Conservation (phyloP, 1,140 invertebrate genomes). For the Dreissena rostriformis region DNA sequence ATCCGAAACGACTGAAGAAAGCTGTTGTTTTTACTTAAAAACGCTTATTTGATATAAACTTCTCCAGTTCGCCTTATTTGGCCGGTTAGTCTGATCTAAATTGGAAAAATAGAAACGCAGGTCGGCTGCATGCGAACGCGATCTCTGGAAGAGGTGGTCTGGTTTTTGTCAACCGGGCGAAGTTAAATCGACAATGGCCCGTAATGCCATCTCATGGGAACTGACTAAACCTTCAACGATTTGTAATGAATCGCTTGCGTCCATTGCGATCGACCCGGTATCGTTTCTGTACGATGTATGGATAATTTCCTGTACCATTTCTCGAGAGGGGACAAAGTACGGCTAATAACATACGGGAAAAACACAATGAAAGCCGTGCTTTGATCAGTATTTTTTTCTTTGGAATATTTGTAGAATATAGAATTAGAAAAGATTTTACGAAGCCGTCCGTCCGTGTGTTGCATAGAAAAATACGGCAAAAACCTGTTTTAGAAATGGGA, state of each 20-base stretch:
- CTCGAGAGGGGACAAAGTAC: too few relatives aligned
- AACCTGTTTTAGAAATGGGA: too few relatives aligned
- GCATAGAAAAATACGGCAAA: too few relatives aligned
- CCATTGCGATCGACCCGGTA: conserved; percentile 42
- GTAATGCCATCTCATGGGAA: conserved; percentile 44
- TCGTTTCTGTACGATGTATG: too few relatives aligned
- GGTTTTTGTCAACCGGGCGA: conserved; percentile 60
- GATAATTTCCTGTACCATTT: too few relatives aligned
- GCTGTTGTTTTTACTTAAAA: conserved; percentile 64
- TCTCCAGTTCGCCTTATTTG: conserved; percentile 64
- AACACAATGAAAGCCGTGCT: too few relatives aligned
- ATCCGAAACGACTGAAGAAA: conserved; percentile 4
- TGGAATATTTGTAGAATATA: too few relatives aligned
- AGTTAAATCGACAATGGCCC: conserved; percentile 51
- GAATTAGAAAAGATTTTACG: too few relatives aligned
- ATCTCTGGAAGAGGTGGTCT: conserved; percentile 57
- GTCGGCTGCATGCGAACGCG: conserved; percentile 66
- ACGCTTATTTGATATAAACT: conserved; percentile 68
- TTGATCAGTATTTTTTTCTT: too few relatives aligned
- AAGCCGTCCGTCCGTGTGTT: too few relatives aligned
- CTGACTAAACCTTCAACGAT: conserved; percentile 51
- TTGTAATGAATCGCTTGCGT: conserved; percentile 55
- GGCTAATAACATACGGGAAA: too few relatives aligned
- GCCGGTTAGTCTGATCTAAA: conserved; percentile 64
- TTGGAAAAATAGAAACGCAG: conserved; percentile 69